Evolutionary conservation across 2,113 vertebrate genomes (phyloP), one percentile per base, ranked within the genome.

Genomic region (Romanogobio albipinnatus): DNA sequence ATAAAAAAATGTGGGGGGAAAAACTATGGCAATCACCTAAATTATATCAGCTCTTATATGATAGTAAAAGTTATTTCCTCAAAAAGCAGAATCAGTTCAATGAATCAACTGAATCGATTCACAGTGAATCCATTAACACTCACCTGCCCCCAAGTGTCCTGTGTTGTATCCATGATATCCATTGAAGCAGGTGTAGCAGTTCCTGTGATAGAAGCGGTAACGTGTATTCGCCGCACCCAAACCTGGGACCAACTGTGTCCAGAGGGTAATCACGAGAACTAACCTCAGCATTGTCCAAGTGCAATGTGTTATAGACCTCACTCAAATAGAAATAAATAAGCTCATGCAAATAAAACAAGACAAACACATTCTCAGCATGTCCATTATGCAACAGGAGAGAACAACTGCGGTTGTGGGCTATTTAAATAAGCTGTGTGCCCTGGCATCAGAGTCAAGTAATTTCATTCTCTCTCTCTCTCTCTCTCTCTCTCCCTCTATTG

Each of bases 171-270:
- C 93, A 0, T 78, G 89, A 4, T 90, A 90, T 64, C 94, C 92
- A 84, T 88, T 15, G 29, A 84, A 85, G 53, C 96, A 97, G 8
- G 94, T 93, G 84, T 94, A 95, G 90, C 96, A 96, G 93, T 84
- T 94, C 22, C 93, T 94, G 92, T 95, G 94, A 24, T 92, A 88
- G 87, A 93, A 95, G 84, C 84, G 92, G 87, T 94, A 94, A 81
- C 92, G 89, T 0, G 84, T 83, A 56, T 85, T 85, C 15, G 90
- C 88, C 0, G 89, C 73, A 0, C 83, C 79, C 0, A 87, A 77
- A 13, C 83, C 86, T 84, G 92, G 80, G 83, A 81, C 76, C 3
- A 91, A 86, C 84, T 91, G 81, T 13, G 87, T 26, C 9, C 90
- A 90, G 0, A 91, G 47, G 78, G 88, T 93, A 86, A 93, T 91